Percentiles rank a stretch among this genome's conserved stretches.
Conservation (phyloP, 1,140 invertebrate species). For the Ceratitis capitata region DNA sequence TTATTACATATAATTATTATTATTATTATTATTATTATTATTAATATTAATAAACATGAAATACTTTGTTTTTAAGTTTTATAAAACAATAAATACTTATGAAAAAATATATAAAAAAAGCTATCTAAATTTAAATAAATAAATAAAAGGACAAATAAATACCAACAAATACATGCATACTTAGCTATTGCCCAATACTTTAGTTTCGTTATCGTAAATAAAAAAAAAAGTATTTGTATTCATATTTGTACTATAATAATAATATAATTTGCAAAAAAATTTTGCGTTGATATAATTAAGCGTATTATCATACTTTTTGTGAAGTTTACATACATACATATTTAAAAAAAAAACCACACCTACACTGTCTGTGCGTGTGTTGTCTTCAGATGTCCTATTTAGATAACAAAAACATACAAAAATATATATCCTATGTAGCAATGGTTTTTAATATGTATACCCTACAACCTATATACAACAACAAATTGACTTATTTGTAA, state of each 20-base stretch:
- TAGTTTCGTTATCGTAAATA: slow-evolving; percentile 5
- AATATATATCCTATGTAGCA: neutral
- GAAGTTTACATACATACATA: neutral
- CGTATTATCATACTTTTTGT: neutral
- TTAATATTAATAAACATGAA: slow-evolving; percentile 10
- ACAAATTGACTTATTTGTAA: neutral
- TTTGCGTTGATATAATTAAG: slow-evolving; percentile 1
- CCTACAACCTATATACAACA: neutral
- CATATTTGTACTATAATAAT: neutral
- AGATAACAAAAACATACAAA: neutral
- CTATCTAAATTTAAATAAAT: too few species aligned
- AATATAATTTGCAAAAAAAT: neutral
- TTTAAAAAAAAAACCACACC: neutral
- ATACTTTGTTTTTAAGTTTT: slow-evolving; percentile 31
- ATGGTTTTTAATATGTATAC: neutral
- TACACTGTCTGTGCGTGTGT: neutral
- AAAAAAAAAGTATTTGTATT: slow-evolving; percentile 4
- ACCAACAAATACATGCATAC: neutral
- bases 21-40: slow-evolving; percentile 39
- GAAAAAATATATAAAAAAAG: neutral
- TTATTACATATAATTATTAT: neutral
- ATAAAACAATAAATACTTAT: slow-evolving; percentile 5
- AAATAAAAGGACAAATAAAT: neutral
- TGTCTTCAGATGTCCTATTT: neutral
- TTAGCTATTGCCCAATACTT: neutral